Percentiles rank a stretch among this genome's conserved stretches.
phyloP scores from a whole-genome alignment of 2,113 vertebrate genomes.

The Neodontobutis hainanensis region DNA sequence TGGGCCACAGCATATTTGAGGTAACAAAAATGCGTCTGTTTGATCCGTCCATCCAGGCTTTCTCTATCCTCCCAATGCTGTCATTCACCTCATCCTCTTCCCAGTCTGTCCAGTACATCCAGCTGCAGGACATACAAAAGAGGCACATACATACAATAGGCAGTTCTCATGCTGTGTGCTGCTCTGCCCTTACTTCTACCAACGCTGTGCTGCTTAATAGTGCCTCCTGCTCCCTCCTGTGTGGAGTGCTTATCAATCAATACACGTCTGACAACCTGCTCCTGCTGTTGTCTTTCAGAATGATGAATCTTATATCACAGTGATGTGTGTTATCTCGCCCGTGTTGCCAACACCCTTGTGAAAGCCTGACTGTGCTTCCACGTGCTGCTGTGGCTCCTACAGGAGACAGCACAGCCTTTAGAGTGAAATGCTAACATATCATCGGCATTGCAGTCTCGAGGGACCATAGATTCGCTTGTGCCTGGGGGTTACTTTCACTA shows the following conservation, averaged over 20 bases:
- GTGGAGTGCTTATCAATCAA: slow-evolving; percentile 58
- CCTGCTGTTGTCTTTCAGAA: slow-evolving; percentile 36
- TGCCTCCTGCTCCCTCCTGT: slow-evolving; percentile 14
- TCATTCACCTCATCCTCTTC: slow-evolving; percentile 97
- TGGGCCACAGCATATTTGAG: slow-evolving; percentile 98
- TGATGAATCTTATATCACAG: slow-evolving; percentile 19
- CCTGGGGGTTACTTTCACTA: background rate
- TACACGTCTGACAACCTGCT: slow-evolving; percentile 42
- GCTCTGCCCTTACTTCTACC: slow-evolving; percentile 15
- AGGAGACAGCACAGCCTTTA: background rate
- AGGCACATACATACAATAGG: slow-evolving; percentile 9
- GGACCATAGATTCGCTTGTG: no score
- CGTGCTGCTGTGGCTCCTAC: slow-evolving; percentile 22
- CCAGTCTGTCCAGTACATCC: slow-evolving; percentile 99
- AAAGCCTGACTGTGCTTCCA: background rate
- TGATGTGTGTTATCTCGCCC: slow-evolving; percentile 21
- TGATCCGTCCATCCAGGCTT: slow-evolving; percentile 97
- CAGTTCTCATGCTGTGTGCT: slow-evolving; percentile 14
- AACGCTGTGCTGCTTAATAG: slow-evolving; percentile 25
- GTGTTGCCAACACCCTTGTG: slow-evolving; percentile 16
- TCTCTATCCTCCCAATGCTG: slow-evolving; percentile 96
- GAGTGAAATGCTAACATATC: slow-evolving; percentile 13
- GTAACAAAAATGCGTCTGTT: slow-evolving; percentile 93
- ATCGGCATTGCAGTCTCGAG: no score
- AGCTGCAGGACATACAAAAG: slow-evolving; percentile 74